Conservation (phyloP, 2,113 vertebrate genomes). For the Cyprichromis sp. region DNA sequence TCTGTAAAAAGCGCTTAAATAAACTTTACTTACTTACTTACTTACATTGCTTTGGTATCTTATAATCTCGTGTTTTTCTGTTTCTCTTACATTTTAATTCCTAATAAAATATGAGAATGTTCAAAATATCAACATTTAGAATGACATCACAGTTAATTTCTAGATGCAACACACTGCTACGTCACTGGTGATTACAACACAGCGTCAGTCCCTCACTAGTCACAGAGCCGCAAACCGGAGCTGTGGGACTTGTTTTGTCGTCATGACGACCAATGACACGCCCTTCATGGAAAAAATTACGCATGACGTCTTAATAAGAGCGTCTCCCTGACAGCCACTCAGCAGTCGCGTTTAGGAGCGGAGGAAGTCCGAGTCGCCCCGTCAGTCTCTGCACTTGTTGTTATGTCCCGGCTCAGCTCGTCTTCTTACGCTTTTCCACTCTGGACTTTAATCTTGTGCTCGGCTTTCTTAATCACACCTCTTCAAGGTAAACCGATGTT, state of each 20-base stretch:
- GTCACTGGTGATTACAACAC: neutral
- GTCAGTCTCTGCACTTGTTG: neutral
- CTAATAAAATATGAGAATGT: accelerated
- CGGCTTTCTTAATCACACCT: neutral
- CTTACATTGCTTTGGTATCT: accelerated
- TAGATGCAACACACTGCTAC: accelerated
- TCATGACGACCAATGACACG: accelerated
- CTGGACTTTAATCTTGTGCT: neutral
- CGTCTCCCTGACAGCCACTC: neutral
- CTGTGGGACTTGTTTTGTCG: accelerated
- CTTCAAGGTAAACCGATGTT: neutral
- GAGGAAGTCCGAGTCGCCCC: accelerated
- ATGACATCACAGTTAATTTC: neutral
- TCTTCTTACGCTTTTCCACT: neutral
- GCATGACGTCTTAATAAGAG: accelerated
- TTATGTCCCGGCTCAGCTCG: neutral
- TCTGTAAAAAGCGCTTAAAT: no score
- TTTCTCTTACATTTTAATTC: neutral
- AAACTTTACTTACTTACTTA: no score
- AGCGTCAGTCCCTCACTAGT: neutral
- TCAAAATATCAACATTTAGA: neutral
- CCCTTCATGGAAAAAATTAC: accelerated
- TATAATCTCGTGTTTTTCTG: accelerated
- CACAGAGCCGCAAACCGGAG: accelerated
- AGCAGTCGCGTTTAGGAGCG: accelerated